Percentiles rank a stretch among this genome's conserved stretches.
Conservation (phyloP, 2,797 vertebrate species). For the Mastacembelus armatus region DNA sequence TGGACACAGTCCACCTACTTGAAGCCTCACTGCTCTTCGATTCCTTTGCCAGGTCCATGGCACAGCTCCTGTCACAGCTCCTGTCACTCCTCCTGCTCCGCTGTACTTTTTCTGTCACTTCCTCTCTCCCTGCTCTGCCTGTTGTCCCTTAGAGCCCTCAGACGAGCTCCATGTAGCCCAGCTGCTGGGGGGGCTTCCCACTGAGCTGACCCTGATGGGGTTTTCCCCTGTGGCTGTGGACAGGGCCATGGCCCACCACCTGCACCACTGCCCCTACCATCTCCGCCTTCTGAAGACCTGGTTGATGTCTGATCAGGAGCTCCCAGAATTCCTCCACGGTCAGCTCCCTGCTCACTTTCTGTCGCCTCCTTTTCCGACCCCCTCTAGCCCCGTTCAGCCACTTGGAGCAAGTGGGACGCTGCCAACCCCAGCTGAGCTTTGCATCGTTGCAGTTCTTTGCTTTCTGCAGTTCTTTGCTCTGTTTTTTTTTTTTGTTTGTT, state of each 20-base stretch:
- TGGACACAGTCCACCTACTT: background rate
- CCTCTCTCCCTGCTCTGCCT: conserved; percentile 57
- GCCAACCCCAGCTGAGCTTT: conserved; percentile 39
- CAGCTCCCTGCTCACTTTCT: conserved; percentile 65
- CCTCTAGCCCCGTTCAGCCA: background rate
- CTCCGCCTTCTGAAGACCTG: conserved; percentile 90
- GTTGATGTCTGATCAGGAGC: conserved; percentile 89
- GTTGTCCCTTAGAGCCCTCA: conserved; percentile 83
- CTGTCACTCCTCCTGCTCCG: conserved; percentile 14
- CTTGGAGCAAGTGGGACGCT: conserved; percentile 20
- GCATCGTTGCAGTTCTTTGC: conserved; percentile 28
- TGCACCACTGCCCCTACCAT: conserved; percentile 92
- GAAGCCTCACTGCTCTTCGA: background rate
- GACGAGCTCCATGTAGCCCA: conserved; percentile 88
- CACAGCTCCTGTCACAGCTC: conserved; percentile 27
- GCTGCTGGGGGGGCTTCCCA: conserved; percentile 85
- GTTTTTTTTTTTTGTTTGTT: conserved; percentile 3
- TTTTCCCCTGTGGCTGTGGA: conserved; percentile 85
- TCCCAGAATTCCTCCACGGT: conserved; percentile 90
- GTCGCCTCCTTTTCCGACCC: conserved; percentile 31
- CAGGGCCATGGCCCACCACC: conserved; percentile 88
- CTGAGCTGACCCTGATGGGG: conserved; percentile 81
- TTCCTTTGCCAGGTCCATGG: background rate
- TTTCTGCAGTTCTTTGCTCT: too few species aligned
- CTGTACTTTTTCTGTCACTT: conserved; percentile 34